These are phyloP conservation scores for Lytechinus variegatus DNA, from an alignment of 35 echinoderm and acorn worm genomes.

Conservation along the genomic window DNA sequence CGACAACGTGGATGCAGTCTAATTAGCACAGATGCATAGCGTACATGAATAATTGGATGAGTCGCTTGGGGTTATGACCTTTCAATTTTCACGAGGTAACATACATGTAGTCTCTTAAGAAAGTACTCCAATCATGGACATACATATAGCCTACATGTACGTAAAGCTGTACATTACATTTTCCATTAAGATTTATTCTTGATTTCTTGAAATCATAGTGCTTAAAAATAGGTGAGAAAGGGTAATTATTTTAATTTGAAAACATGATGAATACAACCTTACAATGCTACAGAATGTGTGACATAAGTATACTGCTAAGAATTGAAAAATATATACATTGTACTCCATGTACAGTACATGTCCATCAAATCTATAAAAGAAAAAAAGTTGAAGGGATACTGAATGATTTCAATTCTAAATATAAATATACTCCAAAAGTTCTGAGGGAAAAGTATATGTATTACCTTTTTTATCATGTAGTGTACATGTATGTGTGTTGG, in stretches of 20 bases:
- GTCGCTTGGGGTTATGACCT: not conserved
- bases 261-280: not conserved
- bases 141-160: not conserved
- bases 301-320: no score
- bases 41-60: not conserved
- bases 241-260: not conserved
- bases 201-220: not conserved
- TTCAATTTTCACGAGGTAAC: not conserved
- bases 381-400: no score
- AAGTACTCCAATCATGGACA: not conserved
- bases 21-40: constrained; percentile 2
- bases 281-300: no score
- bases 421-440: no score
- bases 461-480: no score
- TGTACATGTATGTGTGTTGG: no score
- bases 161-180: no score
- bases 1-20: not conserved
- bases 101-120: not conserved
- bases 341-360: no score
- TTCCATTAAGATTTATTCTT: not conserved
- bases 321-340: no score
- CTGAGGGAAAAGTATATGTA: no score
- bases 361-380: no score
- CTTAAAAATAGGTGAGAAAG: not conserved
- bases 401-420: no score